Evolutionary conservation across 1,140 invertebrate species (phyloP), one percentile per base, ranked within the genome.

Genomic region (Caenorhabditis inopinata): DNA sequence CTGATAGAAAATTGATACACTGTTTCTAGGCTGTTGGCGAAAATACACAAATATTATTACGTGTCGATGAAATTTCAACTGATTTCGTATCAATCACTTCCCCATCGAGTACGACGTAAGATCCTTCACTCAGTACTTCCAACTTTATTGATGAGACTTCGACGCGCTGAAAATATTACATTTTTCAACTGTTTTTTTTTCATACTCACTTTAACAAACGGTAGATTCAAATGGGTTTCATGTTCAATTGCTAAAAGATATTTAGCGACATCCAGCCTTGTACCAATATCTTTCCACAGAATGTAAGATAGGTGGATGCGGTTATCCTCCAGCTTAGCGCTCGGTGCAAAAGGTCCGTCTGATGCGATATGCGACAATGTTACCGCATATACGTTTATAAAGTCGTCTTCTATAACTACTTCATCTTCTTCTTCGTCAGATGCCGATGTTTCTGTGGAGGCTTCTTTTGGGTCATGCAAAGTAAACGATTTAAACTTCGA

Each of bases 51-150:
- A 49, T 75, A 32, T 75, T 47, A 27, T 48, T n/a, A 18, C 25
- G 23, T 47, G 74, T 75, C 74, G 74, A 47, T 27, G 74, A 47
- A 9, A 75, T 45, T 75, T 47, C 4, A n/a, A 75, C 27, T 18
- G 74, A n/a, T 32, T 47, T 58, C 25, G 76, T 68, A 2, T 78
- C 76, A 12, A 78, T 53, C n/a, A 78, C 76, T 29, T 78, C 76
- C 46, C 76, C 76, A 46, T 78, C 76, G 0, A 81, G 74, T 0
- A 78, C 76, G 5, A 78, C 35, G 23, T 42, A 42, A 4, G 76
- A 47, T 23, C 32, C 47, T 11, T 47, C 32, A 47, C 53, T 53
- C 2, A 58, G 23, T 5, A 53, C 49, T 32, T 78, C 76, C 51
- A 78, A 25, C 4, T 53, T 51, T 21, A 78, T 58, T 32, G 76